A percentile compares a stretch with the other conserved stretches of the same genome.
These are phyloP conservation scores for Arothron firmamentum DNA, from an alignment of 2,113 vertebrate genomes.

Conservation along the genomic window DNA sequence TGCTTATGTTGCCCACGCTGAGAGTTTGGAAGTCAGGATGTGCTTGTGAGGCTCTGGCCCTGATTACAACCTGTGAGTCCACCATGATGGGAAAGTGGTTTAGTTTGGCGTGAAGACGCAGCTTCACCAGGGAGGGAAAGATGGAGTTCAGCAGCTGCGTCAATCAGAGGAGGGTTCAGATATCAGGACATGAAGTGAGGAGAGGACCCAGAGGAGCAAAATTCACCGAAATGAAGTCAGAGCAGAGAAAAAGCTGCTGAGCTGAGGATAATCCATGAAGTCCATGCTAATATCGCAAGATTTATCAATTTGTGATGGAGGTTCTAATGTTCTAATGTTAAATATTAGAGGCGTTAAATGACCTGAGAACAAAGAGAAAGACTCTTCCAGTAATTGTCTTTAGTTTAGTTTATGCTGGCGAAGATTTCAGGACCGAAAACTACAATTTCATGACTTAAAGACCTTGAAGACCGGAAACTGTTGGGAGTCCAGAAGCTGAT, in stretches of 20 bases:
- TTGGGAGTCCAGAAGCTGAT: no score
- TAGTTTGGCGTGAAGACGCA: constrained; percentile 35
- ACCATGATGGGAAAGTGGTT: constrained; percentile 38
- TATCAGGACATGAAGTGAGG: constrained; percentile 16
- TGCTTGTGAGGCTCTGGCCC: constrained; percentile 35
- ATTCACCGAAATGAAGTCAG: background rate
- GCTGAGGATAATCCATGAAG: background rate
- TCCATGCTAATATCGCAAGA: background rate
- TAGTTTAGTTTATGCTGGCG: no score
- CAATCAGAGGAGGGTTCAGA: constrained; percentile 33
- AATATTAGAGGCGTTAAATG: constrained; percentile 7
- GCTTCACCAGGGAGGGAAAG: constrained; percentile 9
- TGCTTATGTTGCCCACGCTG: constrained; percentile 39
- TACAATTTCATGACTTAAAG: no score
- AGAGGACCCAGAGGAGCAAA: background rate
- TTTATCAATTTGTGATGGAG: background rate
- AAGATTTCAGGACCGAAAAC: no score
- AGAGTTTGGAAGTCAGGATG: constrained; percentile 29
- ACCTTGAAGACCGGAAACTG: no score
- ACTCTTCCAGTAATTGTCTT: no score
- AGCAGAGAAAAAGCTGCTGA: background rate
- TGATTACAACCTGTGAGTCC: constrained; percentile 46
- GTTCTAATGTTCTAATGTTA: background rate
- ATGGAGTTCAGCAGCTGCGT: constrained; percentile 19
- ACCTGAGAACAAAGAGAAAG: no score